Conservation (phyloP, 2,888 invertebrate genomes). For the Sipha maydis region DNA sequence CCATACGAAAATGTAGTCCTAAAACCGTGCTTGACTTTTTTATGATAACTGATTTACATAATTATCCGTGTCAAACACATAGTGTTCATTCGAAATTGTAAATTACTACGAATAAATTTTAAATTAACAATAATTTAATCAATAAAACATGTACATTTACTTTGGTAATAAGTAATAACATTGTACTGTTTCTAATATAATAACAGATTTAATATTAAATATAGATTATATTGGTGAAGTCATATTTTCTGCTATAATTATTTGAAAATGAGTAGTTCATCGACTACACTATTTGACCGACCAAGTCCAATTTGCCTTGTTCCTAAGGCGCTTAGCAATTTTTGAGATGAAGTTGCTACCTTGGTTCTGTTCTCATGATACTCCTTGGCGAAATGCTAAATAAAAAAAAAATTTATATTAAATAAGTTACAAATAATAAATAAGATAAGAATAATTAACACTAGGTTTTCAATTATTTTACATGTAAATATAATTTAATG, state of each 20-base stretch:
- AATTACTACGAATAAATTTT: neutral
- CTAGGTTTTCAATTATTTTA: too few species aligned
- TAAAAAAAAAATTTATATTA: neutral
- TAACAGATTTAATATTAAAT: conserved; percentile 46
- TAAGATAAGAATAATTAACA: too few species aligned
- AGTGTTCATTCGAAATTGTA: too few species aligned
- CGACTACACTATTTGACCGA: conserved; percentile 86
- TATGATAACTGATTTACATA: too few species aligned
- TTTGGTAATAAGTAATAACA: conserved; percentile 42
- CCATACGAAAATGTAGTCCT: too few species aligned
- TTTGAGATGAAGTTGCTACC: conserved; percentile 60
- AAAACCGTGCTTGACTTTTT: too few species aligned
- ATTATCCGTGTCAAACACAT: too few species aligned
- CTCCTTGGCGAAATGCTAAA: conserved; percentile 61
- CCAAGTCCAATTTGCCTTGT: conserved; percentile 70
- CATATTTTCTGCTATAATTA: conserved; percentile 37
- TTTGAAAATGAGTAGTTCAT: conserved; percentile 75
- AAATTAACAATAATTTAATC: conserved; percentile 59
- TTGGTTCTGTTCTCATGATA: conserved; percentile 62
- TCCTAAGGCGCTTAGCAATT: conserved; percentile 70
- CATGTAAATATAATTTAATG: too few species aligned
- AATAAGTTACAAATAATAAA: neutral
- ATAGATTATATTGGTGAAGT: conserved; percentile 34
- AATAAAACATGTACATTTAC: conserved; percentile 55
- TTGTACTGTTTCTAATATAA: conserved; percentile 37